Evolutionary conservation across 1,140 invertebrate species (phyloP).

Genomic region (Psilanteris sp.): DNA sequence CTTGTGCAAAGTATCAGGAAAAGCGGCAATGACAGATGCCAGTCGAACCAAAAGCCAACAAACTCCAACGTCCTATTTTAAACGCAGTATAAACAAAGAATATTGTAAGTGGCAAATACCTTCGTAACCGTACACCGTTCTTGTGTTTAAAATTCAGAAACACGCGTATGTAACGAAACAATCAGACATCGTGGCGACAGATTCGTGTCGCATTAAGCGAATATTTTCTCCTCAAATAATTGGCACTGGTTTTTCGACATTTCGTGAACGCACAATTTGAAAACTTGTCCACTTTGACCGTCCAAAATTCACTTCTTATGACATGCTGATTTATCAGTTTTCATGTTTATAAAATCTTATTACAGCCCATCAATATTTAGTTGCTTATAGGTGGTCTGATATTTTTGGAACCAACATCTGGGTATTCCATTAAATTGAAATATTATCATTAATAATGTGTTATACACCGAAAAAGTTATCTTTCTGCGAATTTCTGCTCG

Average conservation of each 20-base stretch:
- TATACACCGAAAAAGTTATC: conserved; percentile 28
- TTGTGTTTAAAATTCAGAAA: conserved; percentile 26
- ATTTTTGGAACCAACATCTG: conserved; percentile 46
- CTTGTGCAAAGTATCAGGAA: conserved; percentile 24
- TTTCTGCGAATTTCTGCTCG: conserved; percentile 41
- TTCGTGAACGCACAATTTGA: no score
- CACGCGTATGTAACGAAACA: neutral
- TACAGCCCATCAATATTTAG: conserved; percentile 22
- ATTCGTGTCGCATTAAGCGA: no score
- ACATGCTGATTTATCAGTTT: conserved; percentile 7
- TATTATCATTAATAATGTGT: conserved; percentile 38
- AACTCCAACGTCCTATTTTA: conserved; percentile 45
- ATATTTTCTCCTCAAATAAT: neutral
- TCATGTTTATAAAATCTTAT: conserved; percentile 15
- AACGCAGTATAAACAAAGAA: conserved; percentile 34
- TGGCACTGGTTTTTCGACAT: no score
- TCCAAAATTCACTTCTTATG: no score
- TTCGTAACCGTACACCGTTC: conserved; percentile 23
- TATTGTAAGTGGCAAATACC: conserved; percentile 30
- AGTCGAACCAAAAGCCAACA: conserved; percentile 26
- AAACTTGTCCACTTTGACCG: no score
- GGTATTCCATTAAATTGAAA: conserved; percentile 42
- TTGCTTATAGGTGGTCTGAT: conserved; percentile 45
- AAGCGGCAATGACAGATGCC: conserved; percentile 9
- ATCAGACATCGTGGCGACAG: no score